phyloP scores from a whole-genome alignment of 2,797 vertebrate genomes.

The Typhlichthys subterraneus region DNA sequence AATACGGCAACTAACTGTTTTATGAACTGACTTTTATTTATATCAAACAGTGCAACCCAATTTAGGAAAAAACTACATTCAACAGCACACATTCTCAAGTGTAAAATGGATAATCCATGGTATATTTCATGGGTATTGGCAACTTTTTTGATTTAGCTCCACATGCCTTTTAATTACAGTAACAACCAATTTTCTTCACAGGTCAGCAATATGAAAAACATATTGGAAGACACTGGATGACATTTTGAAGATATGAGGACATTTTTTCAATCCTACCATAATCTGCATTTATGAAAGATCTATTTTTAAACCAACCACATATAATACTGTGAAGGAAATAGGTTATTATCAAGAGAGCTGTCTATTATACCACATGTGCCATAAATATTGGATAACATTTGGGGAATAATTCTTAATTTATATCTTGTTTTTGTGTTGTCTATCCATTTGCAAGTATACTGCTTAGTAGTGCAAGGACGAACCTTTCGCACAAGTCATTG shows the following conservation, averaged over 20 bases:
- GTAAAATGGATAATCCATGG: too few relatives aligned
- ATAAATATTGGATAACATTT: conserved; percentile 84
- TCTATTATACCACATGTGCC: conserved; percentile 98
- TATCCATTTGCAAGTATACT: conserved; percentile 38
- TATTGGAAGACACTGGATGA: conserved; percentile 64
- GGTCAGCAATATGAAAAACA: conserved; percentile 63
- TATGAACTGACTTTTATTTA: too few relatives aligned
- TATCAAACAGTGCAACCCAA: neutral
- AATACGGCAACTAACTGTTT: too few relatives aligned
- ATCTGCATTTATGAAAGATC: conserved; percentile 87
- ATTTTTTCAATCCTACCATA: conserved; percentile 81
- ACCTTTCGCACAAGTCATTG: conserved; percentile 27
- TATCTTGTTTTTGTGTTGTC: conserved; percentile 57
- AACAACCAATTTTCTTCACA: conserved; percentile 27
- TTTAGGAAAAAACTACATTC: neutral
- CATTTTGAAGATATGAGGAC: conserved; percentile 51
- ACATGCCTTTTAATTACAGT: neutral
- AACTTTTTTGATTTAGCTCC: neutral
- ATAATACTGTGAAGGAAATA: conserved; percentile 97
- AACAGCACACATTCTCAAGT: too few relatives aligned
- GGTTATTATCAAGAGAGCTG: conserved; percentile 90
- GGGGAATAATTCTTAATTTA: conserved; percentile 76
- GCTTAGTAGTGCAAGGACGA: conserved; percentile 39
- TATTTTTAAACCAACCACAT: conserved; percentile 94
- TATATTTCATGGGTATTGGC: neutral